Evolutionary conservation across 2,797 vertebrate species (phyloP), one percentile per base, ranked within the genome.

Genomic region (Hydrophis major): DNA sequence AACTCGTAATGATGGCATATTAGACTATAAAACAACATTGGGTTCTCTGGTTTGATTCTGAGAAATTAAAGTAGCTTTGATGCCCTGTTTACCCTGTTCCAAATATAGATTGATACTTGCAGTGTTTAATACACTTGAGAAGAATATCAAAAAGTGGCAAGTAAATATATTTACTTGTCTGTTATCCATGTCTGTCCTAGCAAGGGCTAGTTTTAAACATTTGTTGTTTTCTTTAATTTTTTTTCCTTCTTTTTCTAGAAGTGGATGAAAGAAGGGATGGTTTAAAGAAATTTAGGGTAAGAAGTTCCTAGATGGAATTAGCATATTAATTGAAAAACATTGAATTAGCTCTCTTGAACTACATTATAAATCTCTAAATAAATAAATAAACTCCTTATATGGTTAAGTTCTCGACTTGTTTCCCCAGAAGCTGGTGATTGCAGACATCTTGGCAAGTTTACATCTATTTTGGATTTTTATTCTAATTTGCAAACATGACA

Each of bases 1-100:
- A 56, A 28, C 42, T 42, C 14, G 0, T 50, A 28, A 12, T 0
- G 89, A 1, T 0, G 0, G 32, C 18, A 0, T 0, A 90, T 0
- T 0, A 55, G 0, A 0, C 53, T 74, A 32, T 47, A 22, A 42
- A 47, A n/a, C 86, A 69, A 16, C 0, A 0, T 27, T 78, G 87
- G 47, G 18, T 47, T 61, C 18, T 59, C 42, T 78, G 27, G 27
- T 50, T 69, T 78, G 25, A 32, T 69, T 83, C 56, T 86, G 55
- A 86, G 63, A n/a, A 86, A 28, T n/a, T 18, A 50, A 78, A 27
- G 16, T 89, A 13, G 37, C 22, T 55, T 78, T 89, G 87, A 37
- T 32, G 42, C 53, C 37, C 16, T 78, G 22, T 74, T 89, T n/a
- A 57, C 11, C 88, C 53, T 88, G 7, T 86, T 92, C 91, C 27